Percentiles rank a stretch among this genome's conserved stretches.
These are phyloP conservation scores for Amyelois transitella DNA, from an alignment of 1,140 invertebrate species.

Conservation along the genomic window DNA sequence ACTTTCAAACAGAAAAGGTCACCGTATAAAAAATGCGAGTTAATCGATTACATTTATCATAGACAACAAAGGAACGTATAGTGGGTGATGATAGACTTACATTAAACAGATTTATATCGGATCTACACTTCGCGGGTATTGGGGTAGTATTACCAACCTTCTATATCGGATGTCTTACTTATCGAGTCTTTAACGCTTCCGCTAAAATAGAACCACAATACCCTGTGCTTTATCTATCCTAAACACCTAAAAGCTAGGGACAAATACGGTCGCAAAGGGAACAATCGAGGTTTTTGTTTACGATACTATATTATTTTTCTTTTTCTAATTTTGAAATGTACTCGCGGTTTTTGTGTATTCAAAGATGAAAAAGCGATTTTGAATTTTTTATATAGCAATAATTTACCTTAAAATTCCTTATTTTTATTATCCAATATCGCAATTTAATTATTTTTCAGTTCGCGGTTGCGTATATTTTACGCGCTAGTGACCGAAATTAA, in stretches of 20 bases:
- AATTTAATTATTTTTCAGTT: too few relatives aligned
- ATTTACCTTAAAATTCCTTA: too few relatives aligned
- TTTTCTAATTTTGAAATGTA: too few relatives aligned
- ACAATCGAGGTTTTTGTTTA: slow-evolving; percentile 26
- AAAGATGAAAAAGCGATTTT: too few relatives aligned
- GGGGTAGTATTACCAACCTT: slow-evolving; percentile 68
- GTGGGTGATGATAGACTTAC: slow-evolving; percentile 32
- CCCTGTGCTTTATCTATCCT: slow-evolving; percentile 71
- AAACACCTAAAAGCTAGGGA: slow-evolving; percentile 66
- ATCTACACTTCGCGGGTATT: slow-evolving; percentile 65
- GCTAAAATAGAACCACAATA: slow-evolving; percentile 72
- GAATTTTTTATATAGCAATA: too few relatives aligned
- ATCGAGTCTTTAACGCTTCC: slow-evolving; percentile 62
- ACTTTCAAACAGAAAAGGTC: background rate
- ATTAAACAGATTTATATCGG: slow-evolving; percentile 58
- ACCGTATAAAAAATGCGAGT: background rate
- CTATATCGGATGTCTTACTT: slow-evolving; percentile 47
- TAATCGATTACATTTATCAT: background rate
- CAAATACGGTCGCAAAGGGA: slow-evolving; percentile 64
- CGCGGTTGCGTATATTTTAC: too few relatives aligned
- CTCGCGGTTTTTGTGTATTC: too few relatives aligned
- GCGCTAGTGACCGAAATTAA: too few relatives aligned
- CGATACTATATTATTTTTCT: background rate
- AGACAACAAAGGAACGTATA: background rate
- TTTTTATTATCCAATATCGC: too few relatives aligned